phyloP scores from a whole-genome alignment of 2,888 invertebrate species.

The Drosophila stalkeri region DNA sequence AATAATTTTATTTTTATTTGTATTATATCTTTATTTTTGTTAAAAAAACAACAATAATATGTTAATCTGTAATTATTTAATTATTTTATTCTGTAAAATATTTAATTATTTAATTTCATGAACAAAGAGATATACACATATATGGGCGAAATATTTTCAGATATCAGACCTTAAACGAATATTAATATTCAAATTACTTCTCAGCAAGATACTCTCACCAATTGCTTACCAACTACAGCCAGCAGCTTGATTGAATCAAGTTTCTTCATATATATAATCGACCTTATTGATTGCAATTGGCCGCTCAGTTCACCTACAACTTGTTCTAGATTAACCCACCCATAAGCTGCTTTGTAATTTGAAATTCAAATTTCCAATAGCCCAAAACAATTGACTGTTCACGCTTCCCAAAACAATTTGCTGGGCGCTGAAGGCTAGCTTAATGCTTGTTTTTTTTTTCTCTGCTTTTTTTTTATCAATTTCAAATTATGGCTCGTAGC shows the following conservation, averaged over 20 bases:
- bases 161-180: too few relatives aligned
- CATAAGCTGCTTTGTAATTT: conserved; percentile 1
- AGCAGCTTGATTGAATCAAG: not conserved
- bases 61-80: too few relatives aligned
- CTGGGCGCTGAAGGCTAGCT: not conserved
- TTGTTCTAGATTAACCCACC: not conserved
- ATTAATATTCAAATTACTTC: too few relatives aligned
- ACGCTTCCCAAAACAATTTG: conserved; percentile 15
- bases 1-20: too few relatives aligned
- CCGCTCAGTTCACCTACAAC: not conserved
- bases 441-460: not conserved
- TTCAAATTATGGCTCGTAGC: conserved; percentile 16
- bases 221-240: not conserved
- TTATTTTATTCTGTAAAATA: too few relatives aligned
- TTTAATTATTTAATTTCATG: too few relatives aligned
- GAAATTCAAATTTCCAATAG: conserved; percentile 13
- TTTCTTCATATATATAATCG: conserved; percentile 1
- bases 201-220: too few relatives aligned
- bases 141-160: too few relatives aligned
- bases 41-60: too few relatives aligned
- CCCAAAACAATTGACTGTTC: conserved; percentile 12
- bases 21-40: too few relatives aligned
- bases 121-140: too few relatives aligned
- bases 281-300: not conserved
- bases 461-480: conserved; percentile 1